These are phyloP conservation scores for Pithys albifrons DNA, from an alignment of 2,113 vertebrate genomes.

Conservation along the genomic window DNA sequence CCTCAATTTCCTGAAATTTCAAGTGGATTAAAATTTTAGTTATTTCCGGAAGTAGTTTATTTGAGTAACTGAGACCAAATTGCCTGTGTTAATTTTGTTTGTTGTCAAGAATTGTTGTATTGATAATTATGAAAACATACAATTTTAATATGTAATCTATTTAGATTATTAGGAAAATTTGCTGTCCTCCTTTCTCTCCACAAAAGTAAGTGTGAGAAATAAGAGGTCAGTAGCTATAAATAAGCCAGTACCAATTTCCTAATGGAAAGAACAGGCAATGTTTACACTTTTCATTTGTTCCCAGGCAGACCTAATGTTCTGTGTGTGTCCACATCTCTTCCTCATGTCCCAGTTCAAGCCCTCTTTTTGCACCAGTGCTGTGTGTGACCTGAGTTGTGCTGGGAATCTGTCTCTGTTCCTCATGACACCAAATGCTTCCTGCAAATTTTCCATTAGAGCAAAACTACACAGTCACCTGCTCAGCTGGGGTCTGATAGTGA, in stretches of 20 bases:
- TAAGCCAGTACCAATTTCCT: not conserved
- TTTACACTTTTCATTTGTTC: slow-evolving; percentile 10
- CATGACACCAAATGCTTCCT: not conserved
- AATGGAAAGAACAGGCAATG: not conserved
- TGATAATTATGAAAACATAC: not conserved
- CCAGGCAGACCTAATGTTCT: not conserved
- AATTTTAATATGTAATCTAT: not conserved
- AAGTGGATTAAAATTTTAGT: not conserved
- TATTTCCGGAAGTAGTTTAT: not conserved
- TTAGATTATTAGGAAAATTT: not conserved
- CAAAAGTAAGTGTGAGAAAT: not conserved
- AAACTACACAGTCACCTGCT: not conserved
- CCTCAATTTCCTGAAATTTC: not conserved
- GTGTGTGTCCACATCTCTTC: not conserved
- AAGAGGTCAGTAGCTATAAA: not conserved
- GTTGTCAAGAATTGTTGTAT: not conserved
- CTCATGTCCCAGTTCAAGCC: not conserved
- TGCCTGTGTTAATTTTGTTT: not conserved
- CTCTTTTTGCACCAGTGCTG: not conserved
- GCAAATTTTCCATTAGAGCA: not conserved
- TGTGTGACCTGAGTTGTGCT: not conserved
- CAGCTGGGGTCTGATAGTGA: not conserved
- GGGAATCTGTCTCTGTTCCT: not conserved
- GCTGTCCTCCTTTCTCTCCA: not conserved
- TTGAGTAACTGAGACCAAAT: not conserved